Percentiles rank a stretch among this genome's conserved stretches.
Conservation (phyloP, 2,113 vertebrate genomes). For the Cynocephalus volans region DNA sequence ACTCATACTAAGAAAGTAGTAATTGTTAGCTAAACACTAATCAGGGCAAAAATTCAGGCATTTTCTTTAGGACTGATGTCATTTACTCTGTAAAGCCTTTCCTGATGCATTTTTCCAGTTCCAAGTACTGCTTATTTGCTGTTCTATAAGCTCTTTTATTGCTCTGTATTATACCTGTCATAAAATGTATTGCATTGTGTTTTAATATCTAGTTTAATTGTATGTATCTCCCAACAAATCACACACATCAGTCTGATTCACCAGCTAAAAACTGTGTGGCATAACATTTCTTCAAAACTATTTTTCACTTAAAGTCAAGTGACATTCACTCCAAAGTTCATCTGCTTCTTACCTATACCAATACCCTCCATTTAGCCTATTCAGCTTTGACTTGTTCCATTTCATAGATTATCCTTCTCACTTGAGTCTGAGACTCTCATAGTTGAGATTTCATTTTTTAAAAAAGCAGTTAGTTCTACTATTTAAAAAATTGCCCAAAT, state of each 20-base stretch:
- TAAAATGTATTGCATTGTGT: background rate
- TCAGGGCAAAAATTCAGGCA: background rate
- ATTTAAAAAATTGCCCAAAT: background rate
- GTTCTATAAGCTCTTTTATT: background rate
- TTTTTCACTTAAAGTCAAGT: background rate
- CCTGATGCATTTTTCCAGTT: background rate
- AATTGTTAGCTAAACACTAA: background rate
- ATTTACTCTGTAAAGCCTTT: background rate
- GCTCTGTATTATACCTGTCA: background rate
- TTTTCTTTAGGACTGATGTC: background rate
- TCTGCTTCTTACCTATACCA: background rate
- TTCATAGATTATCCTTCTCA: background rate
- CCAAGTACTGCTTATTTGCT: background rate
- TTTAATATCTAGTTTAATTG: background rate
- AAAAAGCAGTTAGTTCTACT: background rate
- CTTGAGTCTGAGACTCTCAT: background rate
- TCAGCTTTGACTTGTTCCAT: background rate
- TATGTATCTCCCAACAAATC: background rate
- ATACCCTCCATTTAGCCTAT: rapidly evolving
- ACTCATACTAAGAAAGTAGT: background rate
- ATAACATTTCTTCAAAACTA: background rate
- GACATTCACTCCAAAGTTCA: background rate
- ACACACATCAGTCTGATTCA: background rate
- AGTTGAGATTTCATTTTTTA: background rate
- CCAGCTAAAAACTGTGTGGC: background rate